Evolutionary conservation across 2,113 vertebrate species (phyloP).

Genomic region (Tachysurus vachellii): DNA sequence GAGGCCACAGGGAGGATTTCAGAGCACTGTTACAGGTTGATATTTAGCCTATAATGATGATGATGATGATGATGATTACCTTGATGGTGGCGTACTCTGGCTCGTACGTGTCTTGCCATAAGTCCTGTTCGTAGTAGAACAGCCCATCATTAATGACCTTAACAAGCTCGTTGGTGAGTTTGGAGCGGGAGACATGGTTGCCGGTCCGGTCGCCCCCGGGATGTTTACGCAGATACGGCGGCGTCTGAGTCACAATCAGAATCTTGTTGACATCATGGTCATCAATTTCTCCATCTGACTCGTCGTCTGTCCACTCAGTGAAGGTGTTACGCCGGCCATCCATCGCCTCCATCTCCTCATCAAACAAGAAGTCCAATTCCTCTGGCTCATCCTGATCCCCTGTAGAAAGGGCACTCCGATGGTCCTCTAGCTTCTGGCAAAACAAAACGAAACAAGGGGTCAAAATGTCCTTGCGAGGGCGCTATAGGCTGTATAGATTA

Average conservation of each 20-base stretch:
- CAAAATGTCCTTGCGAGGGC: background rate
- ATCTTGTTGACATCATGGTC: constrained; percentile 98
- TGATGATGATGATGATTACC: constrained; percentile 72
- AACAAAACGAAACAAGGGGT: background rate
- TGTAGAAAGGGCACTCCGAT: constrained; percentile 57
- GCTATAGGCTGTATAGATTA: background rate
- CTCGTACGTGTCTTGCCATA: constrained; percentile 94
- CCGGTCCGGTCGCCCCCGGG: constrained; percentile 95
- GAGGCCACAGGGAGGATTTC: too few species aligned
- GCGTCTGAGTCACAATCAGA: constrained; percentile 95
- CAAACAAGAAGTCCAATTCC: constrained; percentile 97
- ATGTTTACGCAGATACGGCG: constrained; percentile 93
- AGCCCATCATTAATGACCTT: constrained; percentile 98
- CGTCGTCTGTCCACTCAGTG: constrained; percentile 96
- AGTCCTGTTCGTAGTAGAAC: constrained; percentile 96
- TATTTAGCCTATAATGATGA: background rate
- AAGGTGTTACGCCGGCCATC: constrained; percentile 96
- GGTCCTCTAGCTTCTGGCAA: constrained; percentile 80
- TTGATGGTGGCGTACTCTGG: constrained; percentile 98
- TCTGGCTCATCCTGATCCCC: constrained; percentile 92
- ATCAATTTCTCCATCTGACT: constrained; percentile 93
- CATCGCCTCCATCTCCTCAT: constrained; percentile 98
- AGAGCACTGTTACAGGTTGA: background rate
- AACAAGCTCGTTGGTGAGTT: constrained; percentile 88
- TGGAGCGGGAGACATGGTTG: constrained; percentile 90